phyloP scores from a whole-genome alignment of 2,888 invertebrate species.

The Cheilosia variabilis region DNA sequence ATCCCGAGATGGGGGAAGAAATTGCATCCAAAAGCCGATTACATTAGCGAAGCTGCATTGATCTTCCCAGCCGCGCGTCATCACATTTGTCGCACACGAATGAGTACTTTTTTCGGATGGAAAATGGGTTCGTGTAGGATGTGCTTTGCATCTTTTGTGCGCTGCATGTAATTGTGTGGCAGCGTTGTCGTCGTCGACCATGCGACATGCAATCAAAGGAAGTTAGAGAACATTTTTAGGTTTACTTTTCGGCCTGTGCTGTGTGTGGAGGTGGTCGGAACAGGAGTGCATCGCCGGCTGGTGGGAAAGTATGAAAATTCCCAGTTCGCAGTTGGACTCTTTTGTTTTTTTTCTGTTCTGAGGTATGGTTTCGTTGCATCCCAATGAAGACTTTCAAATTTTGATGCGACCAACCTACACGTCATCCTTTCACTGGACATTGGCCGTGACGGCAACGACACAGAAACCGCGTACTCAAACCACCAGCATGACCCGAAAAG shows the following conservation, averaged over 20 bases:
- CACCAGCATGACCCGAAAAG: conserved; percentile 27
- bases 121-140: conserved; percentile 70
- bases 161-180: conserved; percentile 53
- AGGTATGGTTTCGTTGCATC: too few species aligned
- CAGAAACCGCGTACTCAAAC: background rate
- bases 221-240: conserved; percentile 34
- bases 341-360: conserved; percentile 42
- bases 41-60: conserved; percentile 69
- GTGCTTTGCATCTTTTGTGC: conserved; percentile 61
- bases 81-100: conserved; percentile 75
- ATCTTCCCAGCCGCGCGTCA: conserved; percentile 68
- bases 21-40: conserved; percentile 64
- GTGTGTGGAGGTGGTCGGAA: conserved; percentile 38
- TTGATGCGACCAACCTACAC: conserved; percentile 13
- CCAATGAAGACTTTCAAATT: conserved; percentile 1
- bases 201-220: conserved; percentile 66
- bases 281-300: conserved; percentile 44
- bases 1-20: conserved; percentile 62
- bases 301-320: background rate
- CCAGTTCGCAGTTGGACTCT: conserved; percentile 48
- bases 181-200: conserved; percentile 22
- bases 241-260: conserved; percentile 48
- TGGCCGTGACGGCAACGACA: conserved; percentile 43
- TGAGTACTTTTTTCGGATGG: conserved; percentile 37
- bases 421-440: conserved; percentile 51